Conservation (phyloP, 2,113 vertebrate species). For the Tonatia bakeri region DNA sequence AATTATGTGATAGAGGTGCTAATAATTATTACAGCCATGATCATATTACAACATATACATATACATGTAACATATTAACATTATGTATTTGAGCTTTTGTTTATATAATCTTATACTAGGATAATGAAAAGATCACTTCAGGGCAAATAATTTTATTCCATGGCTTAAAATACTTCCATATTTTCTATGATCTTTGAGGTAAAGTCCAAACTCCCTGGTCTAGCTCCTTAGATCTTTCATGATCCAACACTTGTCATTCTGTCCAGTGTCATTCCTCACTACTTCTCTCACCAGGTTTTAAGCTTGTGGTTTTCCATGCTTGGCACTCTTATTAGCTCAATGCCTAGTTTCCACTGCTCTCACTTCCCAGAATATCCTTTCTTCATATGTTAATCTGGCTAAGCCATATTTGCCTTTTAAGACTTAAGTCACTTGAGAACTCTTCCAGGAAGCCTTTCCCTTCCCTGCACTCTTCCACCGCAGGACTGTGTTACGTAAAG, state of each 20-base stretch:
- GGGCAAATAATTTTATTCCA: neutral
- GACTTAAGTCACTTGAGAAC: neutral
- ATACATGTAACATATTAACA: neutral
- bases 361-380: neutral
- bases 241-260: neutral
- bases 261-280: neutral
- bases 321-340: neutral
- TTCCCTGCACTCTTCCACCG: neutral
- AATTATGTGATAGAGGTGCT: neutral
- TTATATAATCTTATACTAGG: neutral
- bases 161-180: neutral
- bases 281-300: neutral
- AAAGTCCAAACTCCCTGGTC: neutral
- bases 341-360: neutral
- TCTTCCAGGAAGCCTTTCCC: neutral
- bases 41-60: neutral
- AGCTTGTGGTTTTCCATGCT: neutral
- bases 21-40: neutral
- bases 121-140: neutral
- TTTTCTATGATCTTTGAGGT: neutral
- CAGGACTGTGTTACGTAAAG: too few species aligned
- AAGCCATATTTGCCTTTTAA: neutral
- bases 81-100: neutral
- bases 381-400: neutral
- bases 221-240: neutral